Base-by-base conservation (phyloP, 2,797 vertebrate species). In the Alauda arvensis region DNA sequence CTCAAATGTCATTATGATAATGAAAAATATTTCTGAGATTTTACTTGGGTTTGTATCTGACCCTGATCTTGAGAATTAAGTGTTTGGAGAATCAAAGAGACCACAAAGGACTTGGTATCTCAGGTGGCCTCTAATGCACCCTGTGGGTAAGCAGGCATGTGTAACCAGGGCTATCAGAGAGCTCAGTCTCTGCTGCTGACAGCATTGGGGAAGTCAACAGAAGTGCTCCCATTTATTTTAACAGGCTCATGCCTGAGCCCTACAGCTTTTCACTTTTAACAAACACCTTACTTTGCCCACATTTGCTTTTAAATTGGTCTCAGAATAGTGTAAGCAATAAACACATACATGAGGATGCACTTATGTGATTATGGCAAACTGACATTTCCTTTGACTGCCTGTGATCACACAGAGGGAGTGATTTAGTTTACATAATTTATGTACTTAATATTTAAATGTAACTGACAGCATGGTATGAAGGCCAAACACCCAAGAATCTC, bases 141-240 rank as follows among this genome's bases (percentile, higher is more conserved):
- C 15, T 34, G 14, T 43, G 49, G 20, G 12, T 33, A 34, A 90
- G 7, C 31, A 43, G 34, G 31, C 19, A 14, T 37, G 10, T 31
- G 23, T 7, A 49, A 11, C 26, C n/a, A 29, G 10, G 6, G 29
- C 48, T 62, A 46, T 8, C 48, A 69, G 18, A 69, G 18, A 43
- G 59, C 25, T 81, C 29, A 53, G 13, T 37, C 8, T 67, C 29
- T 1, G 1, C 37, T 76, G 23, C 31, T 55, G 9, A 33, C 59
- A 83, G 40, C 1, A 0, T 2, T 53, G 28, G 10, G 29, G 31
- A 34, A 60, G 12, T 17, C 53, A 48, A 0, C 4, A 18, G 45
- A 69, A 12, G 2, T 29, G 31, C 12, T 61, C 12, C 23, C 26
- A 1, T 37, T 61, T 43, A 18, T 69, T 51, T 67, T 37, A 37